Conservation (phyloP, 2,797 vertebrate species). For the Prionace glauca region DNA sequence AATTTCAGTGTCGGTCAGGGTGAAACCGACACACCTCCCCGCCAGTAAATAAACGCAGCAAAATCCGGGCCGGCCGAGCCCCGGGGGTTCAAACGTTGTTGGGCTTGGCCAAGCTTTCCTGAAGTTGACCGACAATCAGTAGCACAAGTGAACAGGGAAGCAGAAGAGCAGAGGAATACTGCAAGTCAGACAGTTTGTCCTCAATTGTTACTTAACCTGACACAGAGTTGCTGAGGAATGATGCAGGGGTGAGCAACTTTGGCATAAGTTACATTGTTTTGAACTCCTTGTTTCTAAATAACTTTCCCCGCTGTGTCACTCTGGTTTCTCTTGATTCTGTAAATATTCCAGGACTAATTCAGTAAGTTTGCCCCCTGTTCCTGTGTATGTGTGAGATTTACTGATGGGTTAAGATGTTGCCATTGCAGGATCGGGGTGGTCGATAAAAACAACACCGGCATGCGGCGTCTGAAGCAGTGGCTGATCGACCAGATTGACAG, state of each 20-base stretch:
- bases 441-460: conserved; percentile 69
- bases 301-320: background rate
- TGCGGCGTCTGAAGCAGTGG: conserved; percentile 85
- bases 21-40: background rate
- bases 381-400: background rate
- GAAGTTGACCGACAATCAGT: background rate
- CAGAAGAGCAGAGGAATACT: background rate
- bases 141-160: background rate
- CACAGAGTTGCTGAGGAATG: background rate
- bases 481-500: conserved; percentile 93
- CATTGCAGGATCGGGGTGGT: conserved; percentile 59
- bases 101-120: background rate
- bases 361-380: background rate
- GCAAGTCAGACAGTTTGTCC: background rate
- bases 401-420: background rate
- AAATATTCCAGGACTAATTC: background rate
- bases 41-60: background rate
- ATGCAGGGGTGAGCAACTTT: conserved; percentile 24
- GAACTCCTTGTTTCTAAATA: background rate
- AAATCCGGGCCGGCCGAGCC: background rate
- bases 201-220: background rate
- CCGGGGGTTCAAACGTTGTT: background rate
- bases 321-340: too few species aligned
- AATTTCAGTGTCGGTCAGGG: background rate
- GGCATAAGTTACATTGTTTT: background rate